Evolutionary conservation across 2,888 invertebrate genomes (phyloP).

Genomic region (Erynnis tages): DNA sequence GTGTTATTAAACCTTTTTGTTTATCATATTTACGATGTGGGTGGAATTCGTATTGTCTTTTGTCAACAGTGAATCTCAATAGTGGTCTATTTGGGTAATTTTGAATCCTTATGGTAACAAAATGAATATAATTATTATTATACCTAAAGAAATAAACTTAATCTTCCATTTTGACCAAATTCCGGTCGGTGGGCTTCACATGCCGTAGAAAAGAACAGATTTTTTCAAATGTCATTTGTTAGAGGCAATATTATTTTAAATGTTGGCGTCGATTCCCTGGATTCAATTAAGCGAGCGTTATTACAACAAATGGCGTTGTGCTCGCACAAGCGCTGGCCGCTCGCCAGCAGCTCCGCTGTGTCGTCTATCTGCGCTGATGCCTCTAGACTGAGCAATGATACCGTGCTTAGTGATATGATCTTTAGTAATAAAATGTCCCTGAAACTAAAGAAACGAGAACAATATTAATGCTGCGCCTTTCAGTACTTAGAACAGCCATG

Average conservation of each 20-base stretch:
- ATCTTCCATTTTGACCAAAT: no score
- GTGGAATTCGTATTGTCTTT: no score
- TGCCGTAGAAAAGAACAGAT: no score
- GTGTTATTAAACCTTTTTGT: constrained; percentile 16
- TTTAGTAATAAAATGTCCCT: neutral
- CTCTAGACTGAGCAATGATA: constrained; percentile 62
- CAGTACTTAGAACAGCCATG: neutral
- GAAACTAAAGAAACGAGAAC: neutral
- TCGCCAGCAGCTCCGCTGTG: constrained; percentile 39
- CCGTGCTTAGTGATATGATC: constrained; percentile 39
- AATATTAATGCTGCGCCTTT: neutral
- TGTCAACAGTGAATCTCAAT: no score
- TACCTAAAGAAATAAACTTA: no score
- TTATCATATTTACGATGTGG: constrained; percentile 7
- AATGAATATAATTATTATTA: no score
- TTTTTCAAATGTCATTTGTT: no score
- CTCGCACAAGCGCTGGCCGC: constrained; percentile 27
- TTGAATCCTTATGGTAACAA: no score
- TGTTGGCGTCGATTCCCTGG: constrained; percentile 3
- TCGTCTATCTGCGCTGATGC: constrained; percentile 48
- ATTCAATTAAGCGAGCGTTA: constrained; percentile 22
- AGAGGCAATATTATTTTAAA: neutral
- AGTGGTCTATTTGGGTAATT: no score
- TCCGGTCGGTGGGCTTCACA: no score
- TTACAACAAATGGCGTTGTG: constrained; percentile 17